phyloP scores from a whole-genome alignment of 2,797 vertebrate species.

The Dipus sagitta region DNA sequence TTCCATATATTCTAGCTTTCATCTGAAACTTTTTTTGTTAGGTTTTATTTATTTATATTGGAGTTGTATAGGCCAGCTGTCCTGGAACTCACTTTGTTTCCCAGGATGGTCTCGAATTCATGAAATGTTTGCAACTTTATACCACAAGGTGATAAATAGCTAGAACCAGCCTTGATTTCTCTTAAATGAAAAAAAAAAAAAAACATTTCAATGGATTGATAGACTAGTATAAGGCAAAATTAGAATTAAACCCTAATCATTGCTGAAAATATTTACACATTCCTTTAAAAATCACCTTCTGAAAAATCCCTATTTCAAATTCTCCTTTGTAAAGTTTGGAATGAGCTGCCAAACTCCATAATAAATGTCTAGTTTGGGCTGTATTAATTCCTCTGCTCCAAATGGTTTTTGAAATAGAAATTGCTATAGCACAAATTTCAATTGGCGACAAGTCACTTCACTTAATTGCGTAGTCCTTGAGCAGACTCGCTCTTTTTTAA shows the following conservation, averaged over 20 bases:
- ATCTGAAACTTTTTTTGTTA: background rate
- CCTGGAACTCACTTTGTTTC: background rate
- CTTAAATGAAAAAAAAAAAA: background rate
- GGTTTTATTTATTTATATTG: too few relatives aligned
- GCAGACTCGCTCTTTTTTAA: slow-evolving; percentile 34
- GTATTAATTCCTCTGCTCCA: slow-evolving; percentile 34
- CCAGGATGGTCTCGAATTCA: background rate
- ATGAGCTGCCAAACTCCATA: slow-evolving; percentile 29
- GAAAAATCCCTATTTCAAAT: background rate
- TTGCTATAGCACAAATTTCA: slow-evolving; percentile 48
- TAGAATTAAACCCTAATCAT: slow-evolving; percentile 13
- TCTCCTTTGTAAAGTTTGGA: background rate
- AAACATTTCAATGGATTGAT: slow-evolving; percentile 13
- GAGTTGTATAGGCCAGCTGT: background rate
- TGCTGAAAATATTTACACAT: slow-evolving; percentile 24
- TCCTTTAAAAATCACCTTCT: background rate
- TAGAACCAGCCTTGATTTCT: background rate
- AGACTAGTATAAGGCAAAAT: slow-evolving; percentile 6
- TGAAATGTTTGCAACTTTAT: background rate
- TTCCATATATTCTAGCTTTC: background rate
- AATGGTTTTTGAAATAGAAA: slow-evolving; percentile 43
- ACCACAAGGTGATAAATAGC: background rate
- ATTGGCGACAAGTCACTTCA: slow-evolving; percentile 29
- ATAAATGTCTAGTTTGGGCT: background rate
- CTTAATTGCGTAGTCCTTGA: slow-evolving; percentile 61